Conservation (phyloP, 2,113 vertebrate species). For the Phalacrocorax pelagicus region DNA sequence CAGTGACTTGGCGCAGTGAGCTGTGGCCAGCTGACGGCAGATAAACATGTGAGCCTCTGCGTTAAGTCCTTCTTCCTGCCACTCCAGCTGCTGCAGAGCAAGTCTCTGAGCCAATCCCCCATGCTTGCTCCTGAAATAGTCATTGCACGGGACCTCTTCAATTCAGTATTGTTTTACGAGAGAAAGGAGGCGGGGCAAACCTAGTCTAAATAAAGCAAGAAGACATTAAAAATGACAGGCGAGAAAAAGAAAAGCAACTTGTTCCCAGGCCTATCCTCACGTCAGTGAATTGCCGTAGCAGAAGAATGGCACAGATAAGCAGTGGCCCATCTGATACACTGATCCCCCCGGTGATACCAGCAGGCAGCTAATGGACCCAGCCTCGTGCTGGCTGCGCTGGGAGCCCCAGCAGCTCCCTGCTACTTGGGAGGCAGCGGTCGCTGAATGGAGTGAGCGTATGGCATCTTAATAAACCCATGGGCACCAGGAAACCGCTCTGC, state of each 20-base stretch:
- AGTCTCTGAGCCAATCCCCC: background rate
- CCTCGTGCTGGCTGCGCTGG: background rate
- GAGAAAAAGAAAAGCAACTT: background rate
- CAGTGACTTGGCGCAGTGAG: background rate
- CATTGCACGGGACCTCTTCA: accelerated
- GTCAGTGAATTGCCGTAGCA: background rate
- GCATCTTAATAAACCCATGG: background rate
- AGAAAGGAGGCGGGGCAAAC: background rate
- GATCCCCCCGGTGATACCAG: background rate
- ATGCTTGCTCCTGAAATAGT: background rate
- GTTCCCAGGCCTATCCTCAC: background rate
- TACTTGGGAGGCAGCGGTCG: background rate
- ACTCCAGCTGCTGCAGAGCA: background rate
- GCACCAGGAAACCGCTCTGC: background rate
- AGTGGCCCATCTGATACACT: background rate
- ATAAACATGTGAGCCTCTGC: background rate
- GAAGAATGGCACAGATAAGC: background rate
- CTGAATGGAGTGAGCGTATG: background rate
- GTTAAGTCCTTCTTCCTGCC: background rate
- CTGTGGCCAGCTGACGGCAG: background rate
- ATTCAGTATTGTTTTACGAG: background rate
- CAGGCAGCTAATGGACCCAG: background rate
- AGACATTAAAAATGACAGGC: background rate
- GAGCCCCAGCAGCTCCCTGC: background rate
- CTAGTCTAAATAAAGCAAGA: background rate